Evolutionary conservation across 2,797 vertebrate genomes (phyloP).

Genomic region (Paratrypauchen microcephalus): DNA sequence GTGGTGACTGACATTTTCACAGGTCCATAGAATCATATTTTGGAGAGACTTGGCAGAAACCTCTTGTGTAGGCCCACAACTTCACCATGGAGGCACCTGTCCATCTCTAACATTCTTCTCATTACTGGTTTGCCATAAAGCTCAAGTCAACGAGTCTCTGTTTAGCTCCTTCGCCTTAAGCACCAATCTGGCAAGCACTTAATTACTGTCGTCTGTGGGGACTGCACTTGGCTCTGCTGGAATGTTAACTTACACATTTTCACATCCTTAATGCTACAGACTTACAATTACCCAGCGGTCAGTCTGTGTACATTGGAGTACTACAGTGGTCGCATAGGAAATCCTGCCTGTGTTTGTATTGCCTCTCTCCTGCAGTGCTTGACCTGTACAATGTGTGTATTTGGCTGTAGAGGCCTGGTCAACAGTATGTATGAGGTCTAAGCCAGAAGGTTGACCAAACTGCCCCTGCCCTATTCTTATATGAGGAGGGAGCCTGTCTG

Average conservation of each 20-base stretch:
- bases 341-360: constrained; percentile 35
- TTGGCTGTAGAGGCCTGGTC: constrained; percentile 49
- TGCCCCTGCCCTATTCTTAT: constrained; percentile 30
- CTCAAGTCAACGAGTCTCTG: constrained; percentile 40
- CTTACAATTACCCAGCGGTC: constrained; percentile 31
- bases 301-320: constrained; percentile 17
- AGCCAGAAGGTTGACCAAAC: constrained; percentile 53
- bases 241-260: constrained; percentile 60
- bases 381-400: constrained; percentile 35
- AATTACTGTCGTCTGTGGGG: constrained; percentile 54
- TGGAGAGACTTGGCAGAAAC: background rate
- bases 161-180: constrained; percentile 38
- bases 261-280: constrained; percentile 30
- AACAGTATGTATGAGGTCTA: constrained; percentile 39
- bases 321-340: constrained; percentile 14
- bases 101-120: constrained; percentile 16
- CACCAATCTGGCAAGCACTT: constrained; percentile 44
- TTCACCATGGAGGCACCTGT: background rate
- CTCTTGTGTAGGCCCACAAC: background rate
- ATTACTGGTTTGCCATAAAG: constrained; percentile 16
- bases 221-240: constrained; percentile 44
- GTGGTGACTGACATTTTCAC: too few relatives aligned
- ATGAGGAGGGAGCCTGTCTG: constrained; percentile 44
- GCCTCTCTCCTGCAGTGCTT: constrained; percentile 8
- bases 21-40: too few relatives aligned